Evolutionary conservation across 1,140 invertebrate species (phyloP).

Genomic region (Bilobella aurantiaca): DNA sequence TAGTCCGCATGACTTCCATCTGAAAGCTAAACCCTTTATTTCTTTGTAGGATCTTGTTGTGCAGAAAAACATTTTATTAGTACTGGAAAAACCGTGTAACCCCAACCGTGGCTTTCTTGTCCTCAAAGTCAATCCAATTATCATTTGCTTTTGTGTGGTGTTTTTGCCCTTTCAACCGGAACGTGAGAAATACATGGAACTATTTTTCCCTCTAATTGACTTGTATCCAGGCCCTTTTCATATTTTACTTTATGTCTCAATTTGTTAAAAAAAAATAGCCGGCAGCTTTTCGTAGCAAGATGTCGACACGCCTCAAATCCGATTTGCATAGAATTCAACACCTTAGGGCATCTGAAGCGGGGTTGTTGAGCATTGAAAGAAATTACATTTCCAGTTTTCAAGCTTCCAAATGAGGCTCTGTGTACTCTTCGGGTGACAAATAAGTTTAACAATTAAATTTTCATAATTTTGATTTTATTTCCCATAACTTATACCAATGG

Average conservation of each 20-base stretch:
- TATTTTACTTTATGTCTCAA: too few species aligned
- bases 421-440: too few species aligned
- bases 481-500: too few species aligned
- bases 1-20: not conserved
- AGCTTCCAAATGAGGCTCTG: too few species aligned
- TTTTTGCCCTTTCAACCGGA: not conserved
- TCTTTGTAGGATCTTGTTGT: not conserved
- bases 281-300: too few species aligned
- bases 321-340: not conserved
- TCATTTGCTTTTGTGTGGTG: not conserved
- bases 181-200: conserved; percentile 14
- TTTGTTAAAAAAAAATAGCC: not conserved
- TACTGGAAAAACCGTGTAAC: not conserved
- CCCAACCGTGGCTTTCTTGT: not conserved
- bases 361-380: too few species aligned
- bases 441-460: too few species aligned
- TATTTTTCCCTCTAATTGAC: conserved; percentile 8
- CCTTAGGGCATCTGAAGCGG: too few species aligned
- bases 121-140: not conserved
- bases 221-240: too few species aligned
- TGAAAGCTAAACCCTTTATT: not conserved
- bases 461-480: too few species aligned
- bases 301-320: not conserved
- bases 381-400: too few species aligned
- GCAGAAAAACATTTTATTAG: not conserved